Base-by-base conservation (phyloP, 2,888 invertebrate species). In the Phengaris alcon region DNA sequence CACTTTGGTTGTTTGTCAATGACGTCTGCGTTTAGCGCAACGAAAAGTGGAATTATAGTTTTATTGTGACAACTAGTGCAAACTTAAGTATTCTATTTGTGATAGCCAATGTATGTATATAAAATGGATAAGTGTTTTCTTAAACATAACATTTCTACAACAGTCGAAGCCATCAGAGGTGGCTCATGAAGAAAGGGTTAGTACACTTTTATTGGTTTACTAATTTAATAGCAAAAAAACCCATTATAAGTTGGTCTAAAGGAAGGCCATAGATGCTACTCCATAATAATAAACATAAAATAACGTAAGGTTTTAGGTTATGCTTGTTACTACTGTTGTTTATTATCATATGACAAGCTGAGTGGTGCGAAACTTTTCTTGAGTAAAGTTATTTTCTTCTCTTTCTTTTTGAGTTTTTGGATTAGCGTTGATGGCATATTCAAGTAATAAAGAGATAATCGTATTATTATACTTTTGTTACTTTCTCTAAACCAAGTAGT, bases 181-280 rank as follows among this genome's bases (percentile, higher is more conserved):
- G 93, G 91, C 93, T 93, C 92, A 93, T 93, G 93, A 93, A 92
- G 93, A 93, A 93, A 90, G 93, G 93, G 93, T 93, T 88, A 91
- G 93, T 93, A 90, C 88, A 86, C 86, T 88, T 91, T 90, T 91
- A 89, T 88, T 82, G 81, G 82, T 82, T 82, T 82, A 82, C 81
- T 79, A 48, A 59, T 35, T 80, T 81, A 54, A 10, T 70, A 70
- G 44, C 10, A 52, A 54, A 13, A 52, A 68, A 13, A 75, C 52
- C 68, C 51, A 59, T 55, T 9, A 73, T 54, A 68, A 70, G 51
- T 64, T 76, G 13, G 48, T 69, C 44, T 52, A 75, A 48, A 54
- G 7, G 64, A 73, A 72, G 15, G 12, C 44, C 54, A 75, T 68
- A 48, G 51, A 51, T 68, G 59, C 51, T 72, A 8, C 12, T 54